Evolutionary conservation across 2,888 invertebrate species (phyloP).

Genomic region (Brachycybe producta): DNA sequence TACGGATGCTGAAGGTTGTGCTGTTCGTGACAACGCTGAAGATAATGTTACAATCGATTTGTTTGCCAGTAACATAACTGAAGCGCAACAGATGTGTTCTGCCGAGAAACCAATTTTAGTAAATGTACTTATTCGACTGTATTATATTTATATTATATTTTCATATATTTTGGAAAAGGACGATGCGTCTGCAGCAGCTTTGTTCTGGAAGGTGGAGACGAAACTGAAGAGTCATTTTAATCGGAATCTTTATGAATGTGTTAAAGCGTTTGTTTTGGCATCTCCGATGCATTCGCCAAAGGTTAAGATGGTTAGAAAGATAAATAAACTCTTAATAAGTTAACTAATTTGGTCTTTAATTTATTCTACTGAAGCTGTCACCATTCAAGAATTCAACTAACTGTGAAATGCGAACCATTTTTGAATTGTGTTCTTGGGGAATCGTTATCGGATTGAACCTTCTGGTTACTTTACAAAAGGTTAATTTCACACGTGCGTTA

Average conservation of each 20-base stretch:
- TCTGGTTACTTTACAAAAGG: conserved; percentile 12
- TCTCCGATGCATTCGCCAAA: conserved; percentile 10
- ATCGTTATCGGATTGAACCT: conserved; percentile 8
- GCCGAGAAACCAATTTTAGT: conserved; percentile 13
- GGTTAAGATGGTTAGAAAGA: background rate
- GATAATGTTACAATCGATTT: conserved; percentile 6
- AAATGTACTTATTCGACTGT: background rate
- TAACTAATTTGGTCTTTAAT: background rate
- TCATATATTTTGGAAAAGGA: background rate
- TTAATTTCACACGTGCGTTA: background rate
- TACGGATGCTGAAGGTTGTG: background rate
- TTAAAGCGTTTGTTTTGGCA: conserved; percentile 1
- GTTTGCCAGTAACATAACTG: conserved; percentile 12
- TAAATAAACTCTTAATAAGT: background rate
- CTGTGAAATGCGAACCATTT: conserved; percentile 7
- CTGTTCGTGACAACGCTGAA: background rate
- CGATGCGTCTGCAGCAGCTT: background rate
- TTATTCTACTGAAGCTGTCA: conserved; percentile 1
- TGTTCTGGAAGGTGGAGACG: conserved; percentile 9
- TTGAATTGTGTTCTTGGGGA: conserved; percentile 15
- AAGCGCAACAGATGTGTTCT: conserved; percentile 9
- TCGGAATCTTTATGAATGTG: conserved; percentile 1
- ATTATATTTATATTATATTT: background rate
- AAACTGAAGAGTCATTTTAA: conserved; percentile 4
- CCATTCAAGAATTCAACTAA: background rate